Conservation (phyloP, 2,888 invertebrate species). For the Euplagia quadripunctaria region DNA sequence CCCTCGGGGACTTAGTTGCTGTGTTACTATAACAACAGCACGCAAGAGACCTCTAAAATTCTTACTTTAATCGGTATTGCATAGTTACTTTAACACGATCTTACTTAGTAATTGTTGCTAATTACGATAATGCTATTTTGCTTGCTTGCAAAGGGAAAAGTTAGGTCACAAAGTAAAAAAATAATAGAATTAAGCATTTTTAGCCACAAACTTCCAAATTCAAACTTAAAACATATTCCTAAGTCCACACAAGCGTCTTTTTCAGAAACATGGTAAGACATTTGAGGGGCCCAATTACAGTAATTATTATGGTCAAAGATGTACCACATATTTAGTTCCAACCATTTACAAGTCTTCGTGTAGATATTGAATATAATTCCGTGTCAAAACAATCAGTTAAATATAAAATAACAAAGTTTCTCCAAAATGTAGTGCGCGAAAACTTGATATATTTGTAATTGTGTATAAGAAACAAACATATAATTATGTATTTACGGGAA, state of each 20-base stretch:
- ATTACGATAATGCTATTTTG: constrained; percentile 27
- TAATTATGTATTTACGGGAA: no score
- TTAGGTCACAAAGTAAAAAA: neutral
- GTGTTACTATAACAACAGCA: constrained; percentile 60
- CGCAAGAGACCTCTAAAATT: constrained; percentile 60
- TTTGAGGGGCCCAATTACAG: neutral
- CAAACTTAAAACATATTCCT: neutral
- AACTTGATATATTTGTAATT: no score
- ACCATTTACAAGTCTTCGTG: no score
- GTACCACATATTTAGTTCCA: no score
- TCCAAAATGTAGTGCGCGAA: no score
- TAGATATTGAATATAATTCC: no score
- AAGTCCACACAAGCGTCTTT: neutral
- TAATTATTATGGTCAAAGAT: neutral
- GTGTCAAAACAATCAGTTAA: no score
- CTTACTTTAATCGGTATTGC: constrained; percentile 57
- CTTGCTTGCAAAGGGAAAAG: no score
- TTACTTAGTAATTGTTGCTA: constrained; percentile 48
- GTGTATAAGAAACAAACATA: no score
- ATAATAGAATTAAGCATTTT: neutral
- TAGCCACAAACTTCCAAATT: neutral
- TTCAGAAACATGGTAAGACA: no score
- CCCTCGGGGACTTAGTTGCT: constrained; percentile 57
- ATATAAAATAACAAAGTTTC: no score
- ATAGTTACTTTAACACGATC: constrained; percentile 57